These are phyloP conservation scores for Plumapathes pennacea DNA, from an alignment of 92 coral and sea anemone genomes.

Conservation along the genomic window DNA sequence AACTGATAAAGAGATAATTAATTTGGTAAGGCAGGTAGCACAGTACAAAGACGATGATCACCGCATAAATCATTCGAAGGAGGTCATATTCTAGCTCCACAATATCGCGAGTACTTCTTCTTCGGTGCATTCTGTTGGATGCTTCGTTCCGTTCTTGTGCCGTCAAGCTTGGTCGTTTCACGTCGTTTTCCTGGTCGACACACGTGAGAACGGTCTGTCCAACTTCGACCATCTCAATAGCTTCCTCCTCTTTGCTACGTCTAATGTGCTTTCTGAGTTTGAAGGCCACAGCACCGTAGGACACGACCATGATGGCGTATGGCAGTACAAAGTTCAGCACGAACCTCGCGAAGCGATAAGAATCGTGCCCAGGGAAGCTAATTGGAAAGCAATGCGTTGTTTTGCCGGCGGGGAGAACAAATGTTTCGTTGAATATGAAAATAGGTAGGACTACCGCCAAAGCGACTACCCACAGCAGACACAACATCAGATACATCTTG, in stretches of 20 bases:
- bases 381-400: too few species aligned
- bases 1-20: conserved; percentile 41
- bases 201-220: not conserved
- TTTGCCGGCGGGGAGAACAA: too few species aligned
- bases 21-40: conserved; percentile 74
- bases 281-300: conserved; percentile 68
- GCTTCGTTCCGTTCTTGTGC: not conserved
- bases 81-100: conserved; percentile 59
- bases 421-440: too few species aligned
- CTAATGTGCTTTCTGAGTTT: conserved; percentile 54
- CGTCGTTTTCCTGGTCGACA: not conserved
- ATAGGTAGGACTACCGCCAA: conserved; percentile 43
- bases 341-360: conserved; percentile 45
- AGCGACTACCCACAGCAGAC: conserved; percentile 40
- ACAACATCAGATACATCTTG: conserved; percentile 16
- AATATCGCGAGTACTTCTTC: not conserved
- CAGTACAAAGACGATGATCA: conserved; percentile 56
- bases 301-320: conserved; percentile 49
- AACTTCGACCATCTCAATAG: conserved; percentile 11
- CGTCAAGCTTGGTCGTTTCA: not conserved
- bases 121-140: not conserved
- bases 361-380: too few species aligned
- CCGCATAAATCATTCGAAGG: conserved; percentile 73
- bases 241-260: conserved; percentile 6
- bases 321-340: conserved; percentile 52